Evolutionary conservation across 2,888 invertebrate genomes (phyloP).

Genomic region (Rhingia campestris): DNA sequence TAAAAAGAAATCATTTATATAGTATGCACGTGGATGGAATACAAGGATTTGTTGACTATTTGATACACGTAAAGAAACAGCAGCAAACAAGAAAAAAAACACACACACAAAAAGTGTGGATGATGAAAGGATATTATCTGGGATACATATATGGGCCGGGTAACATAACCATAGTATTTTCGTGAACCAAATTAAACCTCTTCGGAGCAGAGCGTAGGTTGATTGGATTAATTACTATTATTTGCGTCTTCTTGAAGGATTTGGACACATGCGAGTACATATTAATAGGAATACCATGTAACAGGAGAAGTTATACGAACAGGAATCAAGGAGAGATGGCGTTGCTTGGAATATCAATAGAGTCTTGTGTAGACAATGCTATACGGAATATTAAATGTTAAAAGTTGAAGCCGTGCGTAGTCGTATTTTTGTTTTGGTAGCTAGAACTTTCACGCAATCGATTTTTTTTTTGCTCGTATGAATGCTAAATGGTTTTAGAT

Average conservation of each 20-base stretch:
- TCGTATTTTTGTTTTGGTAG: not conserved
- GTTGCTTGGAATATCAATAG: conserved; percentile 38
- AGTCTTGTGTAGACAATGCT: conserved; percentile 11
- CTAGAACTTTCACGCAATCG: not conserved
- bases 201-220: conserved; percentile 6
- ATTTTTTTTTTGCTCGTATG: not conserved
- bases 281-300: not conserved
- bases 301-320: conserved; percentile 19
- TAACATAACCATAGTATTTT: conserved; percentile 20
- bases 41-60: conserved; percentile 9
- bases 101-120: conserved; percentile 11
- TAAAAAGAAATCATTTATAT: not conserved
- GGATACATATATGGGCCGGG: not conserved
- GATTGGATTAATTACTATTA: conserved; percentile 63
- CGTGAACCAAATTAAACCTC: not conserved
- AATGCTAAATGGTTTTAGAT: too few relatives aligned
- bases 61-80: conserved; percentile 1
- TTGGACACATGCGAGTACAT: not conserved
- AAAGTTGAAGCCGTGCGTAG: not conserved
- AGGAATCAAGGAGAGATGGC: not conserved
- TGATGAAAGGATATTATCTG: not conserved
- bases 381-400: conserved; percentile 30
- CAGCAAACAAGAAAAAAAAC: not conserved
- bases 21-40: not conserved
- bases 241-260: conserved; percentile 16